Percentiles rank a stretch among this genome's conserved stretches.
Evolutionary conservation across 2,113 vertebrate genomes (phyloP).

Genomic region (Melanotaenia duboulayi): DNA sequence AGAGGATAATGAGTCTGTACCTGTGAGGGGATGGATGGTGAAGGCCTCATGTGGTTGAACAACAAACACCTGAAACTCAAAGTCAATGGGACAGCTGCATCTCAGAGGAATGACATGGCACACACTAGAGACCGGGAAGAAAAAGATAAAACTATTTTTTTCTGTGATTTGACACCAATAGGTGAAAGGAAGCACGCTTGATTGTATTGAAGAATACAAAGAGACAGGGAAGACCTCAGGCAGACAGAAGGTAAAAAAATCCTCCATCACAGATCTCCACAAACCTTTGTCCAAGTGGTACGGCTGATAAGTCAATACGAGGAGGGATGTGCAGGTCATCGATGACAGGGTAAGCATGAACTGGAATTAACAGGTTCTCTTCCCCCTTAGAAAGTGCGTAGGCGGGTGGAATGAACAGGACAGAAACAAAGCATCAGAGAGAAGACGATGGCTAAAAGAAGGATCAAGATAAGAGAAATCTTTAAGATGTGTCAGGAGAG

Average conservation of each 20-base stretch:
- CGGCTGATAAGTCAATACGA: slow-evolving; percentile 85
- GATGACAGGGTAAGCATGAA: slow-evolving; percentile 91
- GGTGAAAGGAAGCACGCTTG: slow-evolving; percentile 25
- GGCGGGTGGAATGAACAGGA: slow-evolving; percentile 33
- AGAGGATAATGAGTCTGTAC: slow-evolving; percentile 71
- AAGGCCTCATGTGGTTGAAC: slow-evolving; percentile 88
- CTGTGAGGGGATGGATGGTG: slow-evolving; percentile 84
- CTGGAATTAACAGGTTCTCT: slow-evolving; percentile 89
- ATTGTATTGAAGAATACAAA: slow-evolving; percentile 52
- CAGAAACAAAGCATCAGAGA: not conserved
- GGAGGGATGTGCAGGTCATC: slow-evolving; percentile 90
- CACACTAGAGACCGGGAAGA: slow-evolving; percentile 58
- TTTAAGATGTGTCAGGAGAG: not conserved
- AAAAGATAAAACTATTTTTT: slow-evolving; percentile 10
- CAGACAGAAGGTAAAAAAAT: slow-evolving; percentile 16
- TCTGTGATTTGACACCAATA: slow-evolving; percentile 22
- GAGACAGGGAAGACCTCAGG: slow-evolving; percentile 45
- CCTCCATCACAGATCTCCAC: slow-evolving; percentile 21
- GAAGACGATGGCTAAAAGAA: not conserved
- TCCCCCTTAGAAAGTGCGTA: slow-evolving; percentile 82
- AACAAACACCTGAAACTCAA: slow-evolving; percentile 89
- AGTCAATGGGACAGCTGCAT: slow-evolving; percentile 93
- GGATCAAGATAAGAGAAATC: slow-evolving; percentile 5
- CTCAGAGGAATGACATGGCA: slow-evolving; percentile 87
- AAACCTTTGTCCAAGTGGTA: slow-evolving; percentile 89